Percentiles rank a stretch among this genome's conserved stretches.
Evolutionary conservation across 2,888 invertebrate genomes (phyloP).

Genomic region (Oscheius sp.): DNA sequence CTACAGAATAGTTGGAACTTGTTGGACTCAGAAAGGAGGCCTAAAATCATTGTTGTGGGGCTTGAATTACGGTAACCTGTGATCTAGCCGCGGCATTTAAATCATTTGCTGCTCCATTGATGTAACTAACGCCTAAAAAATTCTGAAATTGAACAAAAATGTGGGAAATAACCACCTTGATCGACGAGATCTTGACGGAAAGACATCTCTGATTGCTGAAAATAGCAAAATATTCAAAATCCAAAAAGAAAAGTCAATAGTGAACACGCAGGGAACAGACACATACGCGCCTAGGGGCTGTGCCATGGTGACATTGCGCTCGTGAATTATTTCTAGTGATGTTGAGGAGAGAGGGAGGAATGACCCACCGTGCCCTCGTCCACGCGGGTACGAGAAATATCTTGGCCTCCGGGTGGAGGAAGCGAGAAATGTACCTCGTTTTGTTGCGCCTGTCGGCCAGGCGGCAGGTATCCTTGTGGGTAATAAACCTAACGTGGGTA

Average conservation of each 20-base stretch:
- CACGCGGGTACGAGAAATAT: neutral
- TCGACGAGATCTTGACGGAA: constrained; percentile 8
- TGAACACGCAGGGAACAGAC: neutral
- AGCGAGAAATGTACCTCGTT: constrained; percentile 17
- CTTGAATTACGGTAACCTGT: neutral
- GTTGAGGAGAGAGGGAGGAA: neutral
- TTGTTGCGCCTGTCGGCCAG: neutral
- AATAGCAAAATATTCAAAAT: neutral
- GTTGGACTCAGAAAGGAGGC: constrained; percentile 17
- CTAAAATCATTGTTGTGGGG: neutral
- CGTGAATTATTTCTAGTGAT: constrained; percentile 6
- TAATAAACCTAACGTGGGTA: neutral
- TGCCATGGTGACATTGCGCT: constrained; percentile 24
- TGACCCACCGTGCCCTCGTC: constrained; percentile 29
- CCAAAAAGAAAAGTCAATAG: neutral
- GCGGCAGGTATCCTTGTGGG: neutral
- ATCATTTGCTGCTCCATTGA: constrained; percentile 2
- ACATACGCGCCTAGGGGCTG: neutral
- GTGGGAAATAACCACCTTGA: neutral
- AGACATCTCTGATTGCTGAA: constrained; percentile 31
- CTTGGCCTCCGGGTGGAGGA: neutral
- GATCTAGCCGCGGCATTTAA: neutral
- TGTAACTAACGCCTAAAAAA: constrained; percentile 5
- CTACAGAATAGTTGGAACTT: constrained; percentile 36
- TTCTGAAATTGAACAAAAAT: neutral